These are phyloP conservation scores for Eulithis prunata DNA, from an alignment of 2,888 invertebrate genomes.

Conservation along the genomic window DNA sequence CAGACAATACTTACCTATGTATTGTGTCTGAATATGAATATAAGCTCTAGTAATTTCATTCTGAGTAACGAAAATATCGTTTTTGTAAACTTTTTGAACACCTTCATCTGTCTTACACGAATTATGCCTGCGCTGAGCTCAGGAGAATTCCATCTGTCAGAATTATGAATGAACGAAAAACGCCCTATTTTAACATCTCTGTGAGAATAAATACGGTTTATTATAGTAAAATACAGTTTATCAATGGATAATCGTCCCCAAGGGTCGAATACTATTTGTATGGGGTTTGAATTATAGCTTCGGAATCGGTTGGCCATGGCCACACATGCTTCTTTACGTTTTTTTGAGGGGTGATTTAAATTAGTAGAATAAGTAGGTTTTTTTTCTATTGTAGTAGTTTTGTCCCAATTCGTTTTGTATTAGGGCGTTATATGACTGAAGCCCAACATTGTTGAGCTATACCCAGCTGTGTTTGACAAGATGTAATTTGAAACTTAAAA, in stretches of 20 bases:
- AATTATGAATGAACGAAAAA: slow-evolving; percentile 32
- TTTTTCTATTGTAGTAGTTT: background rate
- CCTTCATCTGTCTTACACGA: slow-evolving; percentile 15
- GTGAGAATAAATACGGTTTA: slow-evolving; percentile 40
- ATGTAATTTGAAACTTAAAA: slow-evolving; percentile 12
- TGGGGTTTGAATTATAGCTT: slow-evolving; percentile 39
- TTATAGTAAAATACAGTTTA: slow-evolving; percentile 22
- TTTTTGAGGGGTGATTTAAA: slow-evolving; percentile 17
- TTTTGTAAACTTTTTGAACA: slow-evolving; percentile 11
- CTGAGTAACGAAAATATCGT: background rate
- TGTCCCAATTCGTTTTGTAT: slow-evolving; percentile 13
- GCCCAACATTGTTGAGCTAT: slow-evolving; percentile 6
- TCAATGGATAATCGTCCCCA: slow-evolving; percentile 43
- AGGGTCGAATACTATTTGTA: slow-evolving; percentile 47
- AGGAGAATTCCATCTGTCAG: slow-evolving; percentile 30
- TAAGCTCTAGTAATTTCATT: too few species aligned
- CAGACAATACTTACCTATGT: too few species aligned
- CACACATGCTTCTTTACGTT: slow-evolving; percentile 31
- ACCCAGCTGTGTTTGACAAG: slow-evolving; percentile 1
- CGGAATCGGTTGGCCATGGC: slow-evolving; percentile 37
- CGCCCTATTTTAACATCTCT: slow-evolving; percentile 40
- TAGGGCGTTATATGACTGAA: background rate
- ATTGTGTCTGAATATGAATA: too few species aligned
- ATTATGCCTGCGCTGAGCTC: slow-evolving; percentile 17
- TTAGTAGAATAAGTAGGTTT: background rate